A percentile compares a stretch with the other conserved stretches of the same genome.
Evolutionary conservation across 2,113 vertebrate species (phyloP).

Genomic region (Plecotus auritus): DNA sequence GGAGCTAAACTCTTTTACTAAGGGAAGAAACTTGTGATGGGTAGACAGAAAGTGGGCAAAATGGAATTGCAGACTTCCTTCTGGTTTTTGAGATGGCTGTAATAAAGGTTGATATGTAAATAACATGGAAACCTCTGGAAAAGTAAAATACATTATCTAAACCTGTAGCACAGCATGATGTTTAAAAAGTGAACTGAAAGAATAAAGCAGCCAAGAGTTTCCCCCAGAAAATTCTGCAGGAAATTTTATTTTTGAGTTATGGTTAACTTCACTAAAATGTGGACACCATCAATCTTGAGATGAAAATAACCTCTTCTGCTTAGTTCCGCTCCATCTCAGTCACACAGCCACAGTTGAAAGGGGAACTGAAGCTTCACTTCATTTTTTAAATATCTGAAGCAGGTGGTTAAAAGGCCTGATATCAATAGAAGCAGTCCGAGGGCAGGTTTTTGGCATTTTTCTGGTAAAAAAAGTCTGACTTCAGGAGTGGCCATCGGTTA

Average conservation of each 20-base stretch:
- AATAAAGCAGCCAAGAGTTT: neutral
- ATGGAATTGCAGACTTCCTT: neutral
- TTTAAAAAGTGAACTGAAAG: conserved; percentile 58
- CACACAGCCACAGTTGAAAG: neutral
- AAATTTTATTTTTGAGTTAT: conserved; percentile 31
- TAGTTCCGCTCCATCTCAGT: conserved; percentile 14
- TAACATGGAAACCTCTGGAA: conserved; percentile 5
- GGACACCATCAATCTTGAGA: neutral
- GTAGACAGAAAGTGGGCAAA: neutral
- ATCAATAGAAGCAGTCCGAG: neutral
- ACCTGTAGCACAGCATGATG: neutral
- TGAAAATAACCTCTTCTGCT: conserved; percentile 31
- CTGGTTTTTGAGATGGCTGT: neutral
- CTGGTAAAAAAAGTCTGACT: neutral
- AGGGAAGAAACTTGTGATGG: neutral
- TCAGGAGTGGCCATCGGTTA: neutral
- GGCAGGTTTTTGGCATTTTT: conserved; percentile 2
- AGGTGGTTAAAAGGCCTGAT: neutral
- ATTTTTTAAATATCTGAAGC: neutral
- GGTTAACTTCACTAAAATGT: conserved; percentile 27
- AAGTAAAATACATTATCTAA: neutral
- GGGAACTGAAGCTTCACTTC: conserved; percentile 1
- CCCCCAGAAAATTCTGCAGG: conserved; percentile 35
- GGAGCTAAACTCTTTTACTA: neutral
- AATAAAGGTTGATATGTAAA: neutral